Percentiles rank a stretch among this genome's conserved stretches.
Evolutionary conservation across 2,888 invertebrate species (phyloP).

Genomic region (Microchrysa polita): DNA sequence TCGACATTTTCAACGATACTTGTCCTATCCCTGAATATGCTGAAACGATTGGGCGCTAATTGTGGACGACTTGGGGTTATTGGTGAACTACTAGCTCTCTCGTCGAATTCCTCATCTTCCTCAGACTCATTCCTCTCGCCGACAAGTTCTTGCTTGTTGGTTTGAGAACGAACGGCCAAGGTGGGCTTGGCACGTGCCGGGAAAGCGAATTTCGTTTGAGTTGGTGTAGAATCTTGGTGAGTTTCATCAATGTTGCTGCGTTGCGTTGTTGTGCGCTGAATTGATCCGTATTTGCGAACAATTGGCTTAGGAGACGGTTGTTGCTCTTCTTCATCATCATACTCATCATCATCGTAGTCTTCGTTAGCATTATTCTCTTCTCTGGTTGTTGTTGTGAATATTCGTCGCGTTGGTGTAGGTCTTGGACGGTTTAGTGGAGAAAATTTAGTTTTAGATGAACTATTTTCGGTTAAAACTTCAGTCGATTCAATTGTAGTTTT

Average conservation of each 20-base stretch:
- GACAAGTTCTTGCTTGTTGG: conserved; percentile 4
- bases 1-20: neutral
- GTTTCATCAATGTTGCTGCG: neutral
- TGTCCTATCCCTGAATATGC: neutral
- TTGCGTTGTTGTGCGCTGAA: neutral
- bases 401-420: neutral
- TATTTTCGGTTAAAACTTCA: neutral
- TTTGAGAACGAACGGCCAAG: conserved; percentile 6
- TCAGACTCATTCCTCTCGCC: conserved; percentile 13
- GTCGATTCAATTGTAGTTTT: neutral
- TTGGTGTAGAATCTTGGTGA: neutral
- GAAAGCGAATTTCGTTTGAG: neutral
- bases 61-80: neutral
- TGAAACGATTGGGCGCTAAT: no score
- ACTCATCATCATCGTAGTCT: neutral
- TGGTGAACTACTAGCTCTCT: conserved; percentile 10
- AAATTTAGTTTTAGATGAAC: neutral
- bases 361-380: no score
- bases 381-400: neutral
- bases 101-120: neutral
- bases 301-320: neutral
- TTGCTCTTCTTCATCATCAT: neutral
- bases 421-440: conserved; percentile 4
- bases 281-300: neutral
- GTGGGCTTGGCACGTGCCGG: conserved; percentile 1